phyloP scores from a whole-genome alignment of 2,888 invertebrate genomes.

The Branchipolynoe longqiensis region DNA sequence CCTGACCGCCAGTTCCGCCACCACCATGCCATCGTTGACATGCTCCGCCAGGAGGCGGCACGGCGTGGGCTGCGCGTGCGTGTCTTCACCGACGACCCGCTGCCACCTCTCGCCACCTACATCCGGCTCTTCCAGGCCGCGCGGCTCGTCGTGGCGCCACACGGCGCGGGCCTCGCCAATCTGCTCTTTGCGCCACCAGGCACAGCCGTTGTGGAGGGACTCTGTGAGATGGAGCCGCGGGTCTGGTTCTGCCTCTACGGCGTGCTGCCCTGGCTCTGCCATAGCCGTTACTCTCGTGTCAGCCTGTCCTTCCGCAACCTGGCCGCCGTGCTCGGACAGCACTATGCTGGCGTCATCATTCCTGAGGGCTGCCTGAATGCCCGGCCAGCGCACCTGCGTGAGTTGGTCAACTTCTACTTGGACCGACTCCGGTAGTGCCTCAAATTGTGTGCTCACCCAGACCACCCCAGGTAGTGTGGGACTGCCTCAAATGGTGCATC shows the following conservation, averaged over 20 bases:
- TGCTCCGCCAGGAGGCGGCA: slow-evolving; percentile 13
- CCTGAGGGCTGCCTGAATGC: slow-evolving; percentile 50
- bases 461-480: no score
- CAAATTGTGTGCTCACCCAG: no score
- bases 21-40: slow-evolving; percentile 45
- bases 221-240: slow-evolving; percentile 53
- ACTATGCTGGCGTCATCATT: slow-evolving; percentile 32
- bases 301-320: slow-evolving; percentile 57
- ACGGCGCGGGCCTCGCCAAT: slow-evolving; percentile 53
- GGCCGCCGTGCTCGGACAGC: slow-evolving; percentile 46
- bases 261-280: slow-evolving; percentile 49
- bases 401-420: not conserved
- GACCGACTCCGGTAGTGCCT: slow-evolving; percentile 18
- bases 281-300: slow-evolving; percentile 17
- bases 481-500: no score
- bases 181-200: slow-evolving; percentile 38
- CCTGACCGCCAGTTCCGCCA: slow-evolving; percentile 32
- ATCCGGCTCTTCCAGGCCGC: slow-evolving; percentile 47
- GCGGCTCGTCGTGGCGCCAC: slow-evolving; percentile 27
- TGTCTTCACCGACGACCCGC: slow-evolving; percentile 34
- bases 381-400: not conserved
- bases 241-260: slow-evolving; percentile 50
- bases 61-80: not conserved
- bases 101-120: slow-evolving; percentile 17
- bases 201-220: slow-evolving; percentile 43